Conservation (phyloP, 2,888 invertebrate genomes). For the Phania funesta region DNA sequence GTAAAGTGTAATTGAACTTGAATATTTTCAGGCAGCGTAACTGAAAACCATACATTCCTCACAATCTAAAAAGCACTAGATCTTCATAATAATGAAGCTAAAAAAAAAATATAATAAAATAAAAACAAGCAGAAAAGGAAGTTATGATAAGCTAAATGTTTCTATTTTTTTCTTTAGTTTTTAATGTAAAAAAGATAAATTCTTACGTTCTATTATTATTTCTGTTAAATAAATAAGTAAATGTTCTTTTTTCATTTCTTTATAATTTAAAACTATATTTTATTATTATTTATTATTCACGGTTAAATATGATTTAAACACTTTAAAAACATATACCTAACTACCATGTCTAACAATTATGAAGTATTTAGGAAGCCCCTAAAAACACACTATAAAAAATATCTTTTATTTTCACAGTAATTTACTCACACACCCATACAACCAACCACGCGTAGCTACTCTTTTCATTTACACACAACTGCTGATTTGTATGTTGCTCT, state of each 20-base stretch:
- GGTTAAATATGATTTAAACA: slow-evolving; percentile 12
- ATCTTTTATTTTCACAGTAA: background rate
- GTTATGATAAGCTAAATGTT: slow-evolving; percentile 59
- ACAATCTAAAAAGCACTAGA: slow-evolving; percentile 81
- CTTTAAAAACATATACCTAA: background rate
- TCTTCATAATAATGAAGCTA: slow-evolving; percentile 56
- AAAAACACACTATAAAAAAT: slow-evolving; percentile 7
- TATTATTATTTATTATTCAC: too few species aligned
- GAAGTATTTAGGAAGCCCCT: slow-evolving; percentile 12
- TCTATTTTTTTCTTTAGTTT: slow-evolving; percentile 44
- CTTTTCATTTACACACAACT: background rate
- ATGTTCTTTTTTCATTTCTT: slow-evolving; percentile 24
- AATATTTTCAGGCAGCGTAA: slow-evolving; percentile 54
- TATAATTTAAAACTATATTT: background rate
- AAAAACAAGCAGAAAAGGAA: slow-evolving; percentile 40
- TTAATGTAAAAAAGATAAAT: slow-evolving; percentile 38
- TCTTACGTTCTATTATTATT: slow-evolving; percentile 60
- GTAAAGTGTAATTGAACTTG: background rate
- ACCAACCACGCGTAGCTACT: background rate
- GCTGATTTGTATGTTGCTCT: slow-evolving; percentile 1
- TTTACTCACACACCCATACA: background rate
- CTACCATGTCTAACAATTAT: slow-evolving; percentile 33
- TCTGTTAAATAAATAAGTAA: too few species aligned
- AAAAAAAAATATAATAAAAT: slow-evolving; percentile 15
- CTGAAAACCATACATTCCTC: slow-evolving; percentile 79